phyloP scores from a whole-genome alignment of 2,113 vertebrate species.

The Eira barbara region DNA sequence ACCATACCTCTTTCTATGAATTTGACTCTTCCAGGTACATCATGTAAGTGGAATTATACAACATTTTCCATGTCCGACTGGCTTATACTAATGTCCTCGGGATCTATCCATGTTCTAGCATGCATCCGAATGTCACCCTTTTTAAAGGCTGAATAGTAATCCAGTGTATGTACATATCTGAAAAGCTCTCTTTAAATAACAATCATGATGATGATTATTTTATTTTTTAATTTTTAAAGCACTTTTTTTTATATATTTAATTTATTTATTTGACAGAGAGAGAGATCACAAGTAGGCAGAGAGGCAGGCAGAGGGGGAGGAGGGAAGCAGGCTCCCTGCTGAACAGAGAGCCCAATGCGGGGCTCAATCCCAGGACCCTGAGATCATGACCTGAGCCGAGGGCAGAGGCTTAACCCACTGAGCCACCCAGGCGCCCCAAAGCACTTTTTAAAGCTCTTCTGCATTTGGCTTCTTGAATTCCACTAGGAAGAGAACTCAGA shows the following conservation, averaged over 20 bases:
- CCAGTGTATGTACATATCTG: neutral
- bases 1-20: too few relatives aligned
- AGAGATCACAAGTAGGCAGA: too few relatives aligned
- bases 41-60: neutral
- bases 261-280: too few relatives aligned
- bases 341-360: too few relatives aligned
- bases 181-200: neutral
- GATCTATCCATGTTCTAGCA: neutral
- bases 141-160: neutral
- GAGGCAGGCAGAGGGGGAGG: too few relatives aligned
- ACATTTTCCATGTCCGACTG: neutral
- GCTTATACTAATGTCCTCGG: neutral
- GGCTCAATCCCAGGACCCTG: too few relatives aligned
- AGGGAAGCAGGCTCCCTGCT: too few relatives aligned
- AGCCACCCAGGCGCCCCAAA: too few relatives aligned
- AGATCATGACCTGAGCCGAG: too few relatives aligned
- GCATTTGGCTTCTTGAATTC: neutral
- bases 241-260: too few relatives aligned
- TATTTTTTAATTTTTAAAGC: neutral
- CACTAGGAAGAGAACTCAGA: neutral
- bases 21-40: neutral
- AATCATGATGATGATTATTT: neutral
- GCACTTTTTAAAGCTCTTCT: neutral
- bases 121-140: neutral
- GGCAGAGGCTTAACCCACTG: too few relatives aligned